Percentiles rank a stretch among this genome's conserved stretches.
These are phyloP conservation scores for Oasisia sp. DNA, from an alignment of 2,888 invertebrate species.

Conservation along the genomic window DNA sequence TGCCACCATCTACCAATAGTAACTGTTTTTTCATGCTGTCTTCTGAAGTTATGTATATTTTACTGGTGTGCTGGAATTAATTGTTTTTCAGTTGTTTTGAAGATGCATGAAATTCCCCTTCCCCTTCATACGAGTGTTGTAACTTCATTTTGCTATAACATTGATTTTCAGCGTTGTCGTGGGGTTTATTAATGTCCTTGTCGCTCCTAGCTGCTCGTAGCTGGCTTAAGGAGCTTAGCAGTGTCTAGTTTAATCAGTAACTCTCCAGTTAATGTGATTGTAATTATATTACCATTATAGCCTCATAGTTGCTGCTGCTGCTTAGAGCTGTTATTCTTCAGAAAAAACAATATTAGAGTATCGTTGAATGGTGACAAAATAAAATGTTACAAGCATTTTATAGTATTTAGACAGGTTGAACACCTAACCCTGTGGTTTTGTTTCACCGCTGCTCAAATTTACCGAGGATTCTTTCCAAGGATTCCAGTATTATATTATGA, in stretches of 20 bases:
- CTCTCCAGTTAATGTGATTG: background rate
- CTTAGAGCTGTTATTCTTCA: background rate
- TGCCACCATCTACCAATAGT: conserved; percentile 1
- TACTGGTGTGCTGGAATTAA: background rate
- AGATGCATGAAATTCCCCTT: background rate
- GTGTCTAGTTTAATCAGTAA: background rate
- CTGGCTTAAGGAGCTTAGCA: background rate
- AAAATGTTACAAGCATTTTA: too few relatives aligned
- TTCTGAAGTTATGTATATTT: background rate
- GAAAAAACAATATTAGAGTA: background rate
- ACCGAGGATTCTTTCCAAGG: too few relatives aligned
- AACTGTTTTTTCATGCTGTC: conserved; percentile 5
- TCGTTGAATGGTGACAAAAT: background rate
- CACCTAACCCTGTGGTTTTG: too few relatives aligned
- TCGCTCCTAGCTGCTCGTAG: background rate
- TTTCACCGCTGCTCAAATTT: too few relatives aligned
- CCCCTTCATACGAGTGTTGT: background rate
- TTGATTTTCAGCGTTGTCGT: background rate
- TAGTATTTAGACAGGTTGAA: too few relatives aligned
- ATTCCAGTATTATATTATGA: background rate
- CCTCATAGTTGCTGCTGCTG: background rate
- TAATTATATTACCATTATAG: background rate
- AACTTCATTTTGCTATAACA: background rate
- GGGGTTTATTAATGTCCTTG: background rate
- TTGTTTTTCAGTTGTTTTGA: background rate